A percentile compares a stretch with the other conserved stretches of the same genome.
phyloP scores from a whole-genome alignment of 2,888 invertebrate species.

The Calameuta filiformis region DNA sequence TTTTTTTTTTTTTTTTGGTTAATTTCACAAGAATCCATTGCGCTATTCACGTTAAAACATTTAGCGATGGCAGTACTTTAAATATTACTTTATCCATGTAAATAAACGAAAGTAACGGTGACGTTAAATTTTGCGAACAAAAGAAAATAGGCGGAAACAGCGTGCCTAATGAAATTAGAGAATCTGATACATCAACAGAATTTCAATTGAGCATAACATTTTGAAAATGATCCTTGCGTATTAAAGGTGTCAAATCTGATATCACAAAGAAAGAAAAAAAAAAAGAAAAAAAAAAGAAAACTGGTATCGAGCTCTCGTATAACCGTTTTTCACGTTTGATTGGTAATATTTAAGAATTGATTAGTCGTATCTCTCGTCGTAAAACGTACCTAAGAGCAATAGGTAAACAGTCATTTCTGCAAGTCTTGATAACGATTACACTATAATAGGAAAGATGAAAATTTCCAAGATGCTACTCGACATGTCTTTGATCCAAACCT shows the following conservation, averaged over 20 bases:
- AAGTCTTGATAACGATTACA: background rate
- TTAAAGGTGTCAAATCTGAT: too few relatives aligned
- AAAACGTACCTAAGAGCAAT: background rate
- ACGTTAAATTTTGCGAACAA: background rate
- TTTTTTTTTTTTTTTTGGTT: background rate
- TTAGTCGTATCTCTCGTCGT: background rate
- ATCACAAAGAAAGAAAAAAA: too few relatives aligned
- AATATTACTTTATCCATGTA: background rate
- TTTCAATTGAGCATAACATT: background rate
- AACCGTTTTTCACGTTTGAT: background rate
- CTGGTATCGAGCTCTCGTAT: background rate
- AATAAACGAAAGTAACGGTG: background rate
- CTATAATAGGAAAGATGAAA: background rate
- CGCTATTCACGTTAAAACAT: background rate
- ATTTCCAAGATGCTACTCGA: background rate
- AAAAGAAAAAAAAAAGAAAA: background rate
- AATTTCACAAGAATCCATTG: background rate
- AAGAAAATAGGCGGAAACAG: background rate
- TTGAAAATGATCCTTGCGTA: background rate
- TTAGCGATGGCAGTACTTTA: background rate
- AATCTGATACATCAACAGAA: background rate
- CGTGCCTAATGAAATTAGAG: background rate
- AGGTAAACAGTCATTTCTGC: background rate
- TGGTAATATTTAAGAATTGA: background rate
- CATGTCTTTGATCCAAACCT: conserved; percentile 17